phyloP scores from a whole-genome alignment of 1,140 invertebrate genomes.

The Drosophila parabipectinata region DNA sequence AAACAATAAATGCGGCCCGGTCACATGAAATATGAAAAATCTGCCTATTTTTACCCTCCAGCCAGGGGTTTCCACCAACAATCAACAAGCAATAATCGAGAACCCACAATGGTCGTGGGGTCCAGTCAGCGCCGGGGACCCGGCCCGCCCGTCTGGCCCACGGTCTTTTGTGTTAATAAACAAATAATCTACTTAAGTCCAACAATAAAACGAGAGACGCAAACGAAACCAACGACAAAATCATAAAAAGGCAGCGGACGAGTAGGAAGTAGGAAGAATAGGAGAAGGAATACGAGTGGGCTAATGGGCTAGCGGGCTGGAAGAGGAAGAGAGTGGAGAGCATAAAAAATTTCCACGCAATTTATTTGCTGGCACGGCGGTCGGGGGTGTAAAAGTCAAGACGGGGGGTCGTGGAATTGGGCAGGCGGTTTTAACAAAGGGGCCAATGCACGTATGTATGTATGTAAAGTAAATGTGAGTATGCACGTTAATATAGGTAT shows the following conservation, averaged over 20 bases:
- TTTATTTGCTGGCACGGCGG: constrained; percentile 62
- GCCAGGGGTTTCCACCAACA: not conserved
- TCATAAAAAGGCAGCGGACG: constrained; percentile 57
- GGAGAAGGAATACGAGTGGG: not conserved
- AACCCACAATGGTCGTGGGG: not conserved
- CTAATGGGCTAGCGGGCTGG: too few species aligned
- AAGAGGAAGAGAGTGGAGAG: not conserved
- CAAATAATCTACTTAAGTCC: constrained; percentile 77
- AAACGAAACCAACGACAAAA: constrained; percentile 52
- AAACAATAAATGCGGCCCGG: constrained; percentile 58
- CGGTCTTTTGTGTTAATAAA: constrained; percentile 77
- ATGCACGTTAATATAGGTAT: too few species aligned
- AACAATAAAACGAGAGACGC: constrained; percentile 53
- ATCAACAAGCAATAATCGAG: constrained; percentile 17
- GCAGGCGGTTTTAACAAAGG: not conserved
- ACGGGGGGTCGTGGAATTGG: not conserved
- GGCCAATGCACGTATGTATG: too few species aligned
- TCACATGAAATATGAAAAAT: constrained; percentile 31
- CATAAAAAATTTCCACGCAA: constrained; percentile 68
- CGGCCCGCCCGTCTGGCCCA: constrained; percentile 14
- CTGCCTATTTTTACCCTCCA: constrained; percentile 12
- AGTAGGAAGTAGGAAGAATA: not conserved
- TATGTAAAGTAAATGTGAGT: constrained; percentile 20
- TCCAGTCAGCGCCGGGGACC: not conserved
- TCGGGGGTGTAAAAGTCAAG: not conserved